Base-by-base conservation (phyloP, 2,797 vertebrate species). In the Pampus argenteus region DNA sequence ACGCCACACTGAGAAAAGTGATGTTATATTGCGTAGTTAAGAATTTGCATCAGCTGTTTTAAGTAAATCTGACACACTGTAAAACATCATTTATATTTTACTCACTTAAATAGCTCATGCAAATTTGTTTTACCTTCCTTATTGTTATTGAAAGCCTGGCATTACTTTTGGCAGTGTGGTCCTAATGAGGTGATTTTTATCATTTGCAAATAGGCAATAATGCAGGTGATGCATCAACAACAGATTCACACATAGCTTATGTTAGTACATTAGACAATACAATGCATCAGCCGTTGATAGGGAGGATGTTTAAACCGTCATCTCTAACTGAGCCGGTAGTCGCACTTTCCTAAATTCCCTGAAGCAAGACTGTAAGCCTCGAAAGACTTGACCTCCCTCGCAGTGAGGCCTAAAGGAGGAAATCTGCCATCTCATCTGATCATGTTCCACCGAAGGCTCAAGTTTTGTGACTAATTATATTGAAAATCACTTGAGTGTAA, bases 241-340 rank as follows among this genome's bases (percentile, higher is more conserved):
- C 86, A 90, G 72, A 83, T 84, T 84, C 87, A 91, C 83, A 92
- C 84, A 88, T 80, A 83, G 85, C 75, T 90, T 80, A 88, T 91
- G 87, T 93, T 92, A 78, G 86, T 94, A 89, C 79, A 86, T 87
- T 82, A 88, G 87, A 87, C 88, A 89, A 85, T 83, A 77, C 86
- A 90, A 87, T 76, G 84, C 85, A 89, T 89, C 83, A 89, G 90
- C 81, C 84, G 86, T 70, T 89, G 81, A 88, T 78, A 76, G 68
- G 80, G 54, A 69, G 48, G 45, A 71, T 67, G 74, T 85, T 81
- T 84, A 74, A 75, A 59, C 74, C 23, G 54, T 83, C 50, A 64
- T 51, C 50, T 60, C 65, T 79, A 67, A 52, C 74, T 57, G 42
- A 25, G 57, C 81, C 68, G 80, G 68, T 56, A 60, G 72, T 47